Evolutionary conservation across 2,888 invertebrate species (phyloP).

Genomic region (Boloria selene): DNA sequence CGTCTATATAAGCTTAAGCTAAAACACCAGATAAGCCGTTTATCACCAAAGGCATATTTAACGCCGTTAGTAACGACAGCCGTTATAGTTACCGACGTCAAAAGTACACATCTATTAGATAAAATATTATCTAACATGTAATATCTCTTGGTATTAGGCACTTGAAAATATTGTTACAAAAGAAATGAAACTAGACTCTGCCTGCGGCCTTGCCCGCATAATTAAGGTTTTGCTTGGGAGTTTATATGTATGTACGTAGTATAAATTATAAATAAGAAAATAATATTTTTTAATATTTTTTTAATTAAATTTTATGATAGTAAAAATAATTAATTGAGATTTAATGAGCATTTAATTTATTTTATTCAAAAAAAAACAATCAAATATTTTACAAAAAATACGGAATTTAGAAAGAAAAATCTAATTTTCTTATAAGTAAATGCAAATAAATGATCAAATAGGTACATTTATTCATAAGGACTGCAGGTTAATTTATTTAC

Average conservation of each 20-base stretch:
- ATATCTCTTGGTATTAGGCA: neutral
- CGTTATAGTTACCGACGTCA: constrained; percentile 11
- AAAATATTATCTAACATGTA: neutral
- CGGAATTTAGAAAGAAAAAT: neutral
- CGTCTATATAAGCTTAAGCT: constrained; percentile 1
- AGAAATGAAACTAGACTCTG: no score
- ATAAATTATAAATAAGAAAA: no score
- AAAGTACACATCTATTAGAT: constrained; percentile 1
- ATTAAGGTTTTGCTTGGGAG: no score
- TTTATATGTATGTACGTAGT: no score
- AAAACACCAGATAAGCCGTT: constrained; percentile 10
- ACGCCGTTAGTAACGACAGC: constrained; percentile 22
- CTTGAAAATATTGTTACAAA: no score
- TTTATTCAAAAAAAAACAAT: no score
- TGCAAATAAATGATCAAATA: constrained; percentile 1
- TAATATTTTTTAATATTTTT: no score
- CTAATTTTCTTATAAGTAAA: neutral
- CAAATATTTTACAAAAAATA: no score
- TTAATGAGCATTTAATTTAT: no score
- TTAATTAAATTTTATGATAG: no score
- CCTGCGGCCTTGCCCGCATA: no score
- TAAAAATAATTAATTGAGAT: no score
- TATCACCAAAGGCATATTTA: constrained; percentile 17
- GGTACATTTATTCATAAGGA: neutral
- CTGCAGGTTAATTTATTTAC: constrained; percentile 25